These are phyloP conservation scores for Ciconia stormi DNA, from an alignment of 2,113 vertebrate species.

Conservation along the genomic window DNA sequence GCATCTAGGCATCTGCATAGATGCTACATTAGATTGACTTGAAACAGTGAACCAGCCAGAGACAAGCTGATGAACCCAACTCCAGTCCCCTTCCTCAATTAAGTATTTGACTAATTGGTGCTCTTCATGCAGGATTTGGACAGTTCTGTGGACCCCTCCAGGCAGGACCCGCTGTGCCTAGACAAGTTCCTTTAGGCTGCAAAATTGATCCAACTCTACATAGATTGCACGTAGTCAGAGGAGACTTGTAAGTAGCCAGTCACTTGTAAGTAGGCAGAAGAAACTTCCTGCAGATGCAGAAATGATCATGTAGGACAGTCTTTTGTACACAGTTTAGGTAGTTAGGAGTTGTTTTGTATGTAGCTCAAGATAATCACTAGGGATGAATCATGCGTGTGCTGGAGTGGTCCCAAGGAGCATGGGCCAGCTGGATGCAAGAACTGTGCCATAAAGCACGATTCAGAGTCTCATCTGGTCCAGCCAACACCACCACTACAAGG, in stretches of 20 bases:
- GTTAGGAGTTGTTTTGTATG: background rate
- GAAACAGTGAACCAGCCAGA: background rate
- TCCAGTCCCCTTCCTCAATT: background rate
- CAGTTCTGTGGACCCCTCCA: background rate
- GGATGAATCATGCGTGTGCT: fast-evolving
- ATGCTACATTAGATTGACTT: background rate
- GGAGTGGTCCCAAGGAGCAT: fast-evolving
- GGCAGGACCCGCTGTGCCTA: background rate
- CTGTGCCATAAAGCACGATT: background rate
- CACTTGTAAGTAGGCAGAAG: background rate
- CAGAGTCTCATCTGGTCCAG: background rate
- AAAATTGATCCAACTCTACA: background rate
- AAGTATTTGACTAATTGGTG: background rate
- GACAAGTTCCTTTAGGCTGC: background rate
- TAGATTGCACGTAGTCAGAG: background rate
- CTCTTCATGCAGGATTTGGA: background rate
- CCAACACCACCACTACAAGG: background rate
- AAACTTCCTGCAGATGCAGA: background rate
- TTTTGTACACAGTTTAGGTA: background rate
- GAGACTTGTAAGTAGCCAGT: background rate
- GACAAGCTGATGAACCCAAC: background rate
- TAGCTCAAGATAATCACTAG: background rate
- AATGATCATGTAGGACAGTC: background rate
- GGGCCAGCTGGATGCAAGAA: background rate
- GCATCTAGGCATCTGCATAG: background rate